These are phyloP conservation scores for Tachyglossus aculeatus DNA, from an alignment of 2,797 vertebrate genomes.

Conservation along the genomic window DNA sequence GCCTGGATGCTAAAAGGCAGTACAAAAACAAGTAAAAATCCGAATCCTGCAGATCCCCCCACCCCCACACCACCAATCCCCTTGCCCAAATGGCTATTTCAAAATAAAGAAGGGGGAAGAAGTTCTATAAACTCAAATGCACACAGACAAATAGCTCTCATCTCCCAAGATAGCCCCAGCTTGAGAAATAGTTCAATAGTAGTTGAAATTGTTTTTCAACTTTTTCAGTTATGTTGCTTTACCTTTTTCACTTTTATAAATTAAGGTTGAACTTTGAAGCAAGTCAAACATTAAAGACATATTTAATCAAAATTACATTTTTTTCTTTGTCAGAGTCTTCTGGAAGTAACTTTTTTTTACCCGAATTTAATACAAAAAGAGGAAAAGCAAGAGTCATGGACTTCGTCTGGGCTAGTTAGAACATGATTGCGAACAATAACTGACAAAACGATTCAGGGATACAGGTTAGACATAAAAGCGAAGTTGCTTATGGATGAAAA, in stretches of 20 bases:
- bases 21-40: no score
- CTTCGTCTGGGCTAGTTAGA: background rate
- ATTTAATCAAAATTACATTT: background rate
- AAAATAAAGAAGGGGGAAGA: constrained; percentile 25
- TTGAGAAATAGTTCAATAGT: constrained; percentile 30
- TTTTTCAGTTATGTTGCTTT: background rate
- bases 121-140: constrained; percentile 56
- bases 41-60: background rate
- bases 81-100: constrained; percentile 7
- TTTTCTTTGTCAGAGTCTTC: background rate
- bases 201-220: constrained; percentile 52
- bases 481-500: no score
- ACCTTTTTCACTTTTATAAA: background rate
- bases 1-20: constrained; percentile 21
- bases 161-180: constrained; percentile 45
- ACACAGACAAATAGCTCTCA: constrained; percentile 55
- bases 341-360: background rate
- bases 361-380: constrained; percentile 31
- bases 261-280: background rate
- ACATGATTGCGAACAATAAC: background rate
- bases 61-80: background rate
- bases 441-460: background rate
- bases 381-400: background rate
- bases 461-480: background rate
- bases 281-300: background rate